phyloP scores from a whole-genome alignment of 2,113 vertebrate species.

The Ploceus nigricollis region DNA sequence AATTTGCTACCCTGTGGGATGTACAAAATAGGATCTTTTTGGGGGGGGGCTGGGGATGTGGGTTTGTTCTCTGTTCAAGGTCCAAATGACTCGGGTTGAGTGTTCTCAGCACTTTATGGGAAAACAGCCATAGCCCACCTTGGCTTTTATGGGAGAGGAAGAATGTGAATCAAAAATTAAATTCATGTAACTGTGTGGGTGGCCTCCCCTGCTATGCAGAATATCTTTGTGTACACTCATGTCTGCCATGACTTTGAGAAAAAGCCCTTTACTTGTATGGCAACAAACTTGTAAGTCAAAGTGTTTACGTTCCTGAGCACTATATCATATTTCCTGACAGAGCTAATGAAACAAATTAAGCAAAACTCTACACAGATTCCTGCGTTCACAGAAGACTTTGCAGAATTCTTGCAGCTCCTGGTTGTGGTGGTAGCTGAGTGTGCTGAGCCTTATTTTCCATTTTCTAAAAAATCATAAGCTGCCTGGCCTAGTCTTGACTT shows the following conservation, averaged over 20 bases:
- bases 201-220: constrained; percentile 29
- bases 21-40: neutral
- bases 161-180: constrained; percentile 43
- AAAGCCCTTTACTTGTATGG: constrained; percentile 37
- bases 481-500: neutral
- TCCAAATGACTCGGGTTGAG: neutral
- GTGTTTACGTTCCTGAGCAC: constrained; percentile 53
- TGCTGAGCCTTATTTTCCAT: neutral
- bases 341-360: constrained; percentile 47
- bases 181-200: constrained; percentile 53
- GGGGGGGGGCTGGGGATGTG: neutral
- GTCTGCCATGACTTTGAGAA: constrained; percentile 59
- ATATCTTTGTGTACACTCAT: constrained; percentile 48
- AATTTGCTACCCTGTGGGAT: neutral
- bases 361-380: neutral
- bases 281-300: constrained; percentile 45
- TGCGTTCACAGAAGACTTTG: neutral
- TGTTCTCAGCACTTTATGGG: neutral
- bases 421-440: neutral
- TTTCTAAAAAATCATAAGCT: neutral
- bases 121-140: constrained; percentile 32
- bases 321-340: constrained; percentile 47
- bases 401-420: neutral
- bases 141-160: constrained; percentile 42
- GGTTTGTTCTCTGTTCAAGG: neutral